Base-by-base conservation (phyloP, 2,888 invertebrate species). In the Acanthosoma haemorrhoidale region DNA sequence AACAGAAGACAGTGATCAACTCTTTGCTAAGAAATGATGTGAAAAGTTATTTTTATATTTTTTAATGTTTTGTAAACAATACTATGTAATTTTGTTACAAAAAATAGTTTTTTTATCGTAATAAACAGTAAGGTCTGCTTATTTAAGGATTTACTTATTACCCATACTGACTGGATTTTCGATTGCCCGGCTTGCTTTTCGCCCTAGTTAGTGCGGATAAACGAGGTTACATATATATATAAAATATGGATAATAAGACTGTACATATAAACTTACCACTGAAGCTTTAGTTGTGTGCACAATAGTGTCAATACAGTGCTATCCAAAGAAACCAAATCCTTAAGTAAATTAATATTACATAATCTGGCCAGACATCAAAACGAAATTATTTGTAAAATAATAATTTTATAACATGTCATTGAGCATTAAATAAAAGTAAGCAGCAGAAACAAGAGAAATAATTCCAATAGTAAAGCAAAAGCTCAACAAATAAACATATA, bases 211-310 rank as follows among this genome's bases (percentile, higher is more conserved):
- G n/a, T n/a, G n/a, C n/a, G n/a, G n/a, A n/a, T n/a, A n/a, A n/a
- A n/a, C n/a, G n/a, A n/a, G n/a, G n/a, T n/a, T n/a, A n/a, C n/a
- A n/a, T n/a, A n/a, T n/a, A n/a, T n/a, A n/a, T n/a, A n/a, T n/a
- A n/a, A n/a, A n/a, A n/a, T n/a, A n/a, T n/a, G n/a, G n/a, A n/a
- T 21, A 21, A 18, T 21, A 51, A 16, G 29, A 51, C 29, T 13
- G 9, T 51, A 51, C n/a, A n/a, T 25, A 18, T 51, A 51, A 21
- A 51, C 51, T 51, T 51, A 51, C 51, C 51, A 29, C 51, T 25
- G 51, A 51, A 51, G 51, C 29, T 51, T n/a, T 25, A 51, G 51
- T 51, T 51, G 25, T 51, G 51, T 51, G 51, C 51, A 51, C 8
- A 51, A 51, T 51, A n/a, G 29, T 51, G 51, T 18, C 51, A 25